These are phyloP conservation scores for Cuculus canorus DNA, from an alignment of 2,797 vertebrate species.

Conservation along the genomic window DNA sequence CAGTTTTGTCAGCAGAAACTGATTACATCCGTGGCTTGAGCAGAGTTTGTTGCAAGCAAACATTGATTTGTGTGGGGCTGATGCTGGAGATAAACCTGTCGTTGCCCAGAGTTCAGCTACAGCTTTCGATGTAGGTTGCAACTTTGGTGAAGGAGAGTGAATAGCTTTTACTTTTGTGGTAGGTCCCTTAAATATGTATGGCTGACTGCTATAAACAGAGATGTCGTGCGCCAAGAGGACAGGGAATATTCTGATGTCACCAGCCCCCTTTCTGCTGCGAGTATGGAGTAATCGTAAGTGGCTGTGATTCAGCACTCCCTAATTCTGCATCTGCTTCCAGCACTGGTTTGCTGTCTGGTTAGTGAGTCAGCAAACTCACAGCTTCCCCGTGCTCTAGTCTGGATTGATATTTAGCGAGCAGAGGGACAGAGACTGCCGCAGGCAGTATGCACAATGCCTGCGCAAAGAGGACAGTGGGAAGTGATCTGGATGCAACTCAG, in stretches of 20 bases:
- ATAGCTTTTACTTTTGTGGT: not conserved
- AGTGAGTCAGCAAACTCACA: constrained; percentile 15
- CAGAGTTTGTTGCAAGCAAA: not conserved
- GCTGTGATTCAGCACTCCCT: constrained; percentile 9
- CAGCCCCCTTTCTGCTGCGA: not conserved
- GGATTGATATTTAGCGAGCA: not conserved
- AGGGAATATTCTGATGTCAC: not conserved
- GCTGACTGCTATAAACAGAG: not conserved
- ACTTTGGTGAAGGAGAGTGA: not conserved
- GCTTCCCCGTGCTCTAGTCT: not conserved
- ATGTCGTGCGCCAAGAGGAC: not conserved
- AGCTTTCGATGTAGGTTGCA: not conserved
- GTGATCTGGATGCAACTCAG: rapidly evolving
- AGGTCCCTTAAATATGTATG: not conserved
- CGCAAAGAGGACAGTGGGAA: rapidly evolving
- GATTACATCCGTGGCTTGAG: not conserved
- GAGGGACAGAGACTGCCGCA: not conserved
- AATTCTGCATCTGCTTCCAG: not conserved
- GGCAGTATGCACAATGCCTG: not conserved
- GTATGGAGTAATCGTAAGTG: not conserved
- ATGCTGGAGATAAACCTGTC: not conserved
- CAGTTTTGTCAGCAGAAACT: not conserved
- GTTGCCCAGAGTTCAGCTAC: not conserved
- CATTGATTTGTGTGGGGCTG: not conserved
- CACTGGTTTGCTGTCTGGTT: not conserved